Conservation (phyloP, 2,113 vertebrate genomes). For the Actenoides hombroni region DNA sequence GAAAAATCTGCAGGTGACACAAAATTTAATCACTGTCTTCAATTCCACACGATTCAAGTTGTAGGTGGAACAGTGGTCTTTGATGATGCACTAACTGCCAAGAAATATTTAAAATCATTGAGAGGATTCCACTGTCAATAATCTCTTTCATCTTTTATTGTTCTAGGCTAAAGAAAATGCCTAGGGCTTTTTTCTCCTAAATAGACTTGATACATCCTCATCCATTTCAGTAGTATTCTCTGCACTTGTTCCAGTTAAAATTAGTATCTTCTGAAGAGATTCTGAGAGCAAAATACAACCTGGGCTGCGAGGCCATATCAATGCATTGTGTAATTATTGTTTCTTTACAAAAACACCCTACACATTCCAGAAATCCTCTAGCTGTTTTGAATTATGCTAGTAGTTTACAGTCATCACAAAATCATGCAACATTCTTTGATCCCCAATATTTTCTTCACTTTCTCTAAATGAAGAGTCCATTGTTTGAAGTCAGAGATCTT, state of each 20-base stretch:
- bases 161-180: background rate
- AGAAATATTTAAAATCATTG: background rate
- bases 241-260: background rate
- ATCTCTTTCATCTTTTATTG: background rate
- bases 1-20: slow-evolving; percentile 20
- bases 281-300: background rate
- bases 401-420: background rate
- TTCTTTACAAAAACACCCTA: background rate
- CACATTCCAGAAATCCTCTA: background rate
- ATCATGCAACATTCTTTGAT: background rate
- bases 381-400: background rate
- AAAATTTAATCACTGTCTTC: background rate
- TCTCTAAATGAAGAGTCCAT: background rate
- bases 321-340: background rate
- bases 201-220: background rate
- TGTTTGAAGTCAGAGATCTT: background rate
- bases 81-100: background rate
- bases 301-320: background rate
- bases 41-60: background rate
- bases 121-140: background rate
- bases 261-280: background rate
- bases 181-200: background rate
- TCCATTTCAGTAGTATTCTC: background rate
- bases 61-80: background rate
- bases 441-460: background rate